Conservation (phyloP, 1,140 invertebrate genomes). For the Leucophenga varia region DNA sequence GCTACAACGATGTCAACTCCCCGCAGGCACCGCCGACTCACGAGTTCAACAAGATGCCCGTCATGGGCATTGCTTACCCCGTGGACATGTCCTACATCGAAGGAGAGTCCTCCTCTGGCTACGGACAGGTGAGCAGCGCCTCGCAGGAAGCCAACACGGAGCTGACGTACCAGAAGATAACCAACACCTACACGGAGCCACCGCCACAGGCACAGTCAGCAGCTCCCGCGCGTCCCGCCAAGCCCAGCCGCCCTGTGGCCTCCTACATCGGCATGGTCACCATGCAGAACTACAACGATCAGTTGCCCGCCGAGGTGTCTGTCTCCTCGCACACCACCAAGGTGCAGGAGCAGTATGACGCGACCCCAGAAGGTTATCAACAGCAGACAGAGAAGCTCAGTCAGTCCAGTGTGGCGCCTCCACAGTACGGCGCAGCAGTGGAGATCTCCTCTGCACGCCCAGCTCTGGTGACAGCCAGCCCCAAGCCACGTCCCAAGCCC, state of each 20-base stretch:
- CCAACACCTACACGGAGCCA: slow-evolving; percentile 27
- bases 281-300: slow-evolving; percentile 38
- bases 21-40: slow-evolving; percentile 32
- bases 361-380: slow-evolving; percentile 23
- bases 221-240: not conserved
- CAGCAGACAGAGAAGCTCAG: slow-evolving; percentile 15
- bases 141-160: slow-evolving; percentile 24
- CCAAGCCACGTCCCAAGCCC: slow-evolving; percentile 33
- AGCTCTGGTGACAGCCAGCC: slow-evolving; percentile 30
- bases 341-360: too few species aligned
- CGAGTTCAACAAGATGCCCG: slow-evolving; percentile 51
- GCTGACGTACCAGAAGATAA: slow-evolving; percentile 27
- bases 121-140: slow-evolving; percentile 2
- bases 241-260: slow-evolving; percentile 32
- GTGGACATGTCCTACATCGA: slow-evolving; percentile 50
- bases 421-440: slow-evolving; percentile 25
- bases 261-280: slow-evolving; percentile 48
- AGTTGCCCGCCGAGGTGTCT: slow-evolving; percentile 40
- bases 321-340: slow-evolving; percentile 51
- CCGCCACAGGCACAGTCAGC: slow-evolving; percentile 13
- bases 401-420: slow-evolving; percentile 11
- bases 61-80: slow-evolving; percentile 44
- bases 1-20: slow-evolving; percentile 33
- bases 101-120: slow-evolving; percentile 23
- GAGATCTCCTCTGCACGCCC: slow-evolving; percentile 31